Evolutionary conservation across 2,888 invertebrate species (phyloP), one percentile per base, ranked within the genome.

Genomic region (Pogonocherus hispidulus): DNA sequence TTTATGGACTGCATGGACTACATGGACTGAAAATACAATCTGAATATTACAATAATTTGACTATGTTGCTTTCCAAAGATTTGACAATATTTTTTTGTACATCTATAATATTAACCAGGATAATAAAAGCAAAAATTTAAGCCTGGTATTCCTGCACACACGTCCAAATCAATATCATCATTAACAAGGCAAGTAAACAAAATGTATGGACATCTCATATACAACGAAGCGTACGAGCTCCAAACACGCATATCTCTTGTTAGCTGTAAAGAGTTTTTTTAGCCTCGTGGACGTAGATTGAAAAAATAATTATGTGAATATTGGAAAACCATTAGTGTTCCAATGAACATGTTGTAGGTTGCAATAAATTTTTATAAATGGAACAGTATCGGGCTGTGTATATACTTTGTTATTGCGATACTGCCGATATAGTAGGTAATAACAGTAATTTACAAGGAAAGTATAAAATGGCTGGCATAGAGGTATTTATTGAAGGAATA

Each of bases 361-460:
- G 59, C 52, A 46, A 66, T 66, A 59, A 59, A 66, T 66, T 66
- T 19, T 66, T 59, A 54, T 56, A 32, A 57, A 44, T 59, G 51
- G 46, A 52, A 59, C 51, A 18, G 20, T 59, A 66, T 59, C 23
- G 22, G 57, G 41, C 44, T 9, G 44, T 23, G 16, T 32, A 23
- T 47, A 41, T 52, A 59, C 51, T 59, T 59, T 66, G 59, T 59
- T 66, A 52, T 52, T 19, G 59, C 51, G 37, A 59, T 59, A 66
- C 52, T 59, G 66, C 11, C 27, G 32, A 32, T 18, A 18, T 27
- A 20, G 18, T 11, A 32, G 47, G 35, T 59, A 59, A 59, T 59
- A 47, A 59, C 47, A 19, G 59, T 59, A 59, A 47, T 46, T 47
- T 47, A 59, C 47, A 20, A 27, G 18, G 27, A 23, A 59, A 32